Evolutionary conservation across 2,888 invertebrate species (phyloP), one percentile per base, ranked within the genome.

Genomic region (Chloromyia formosa): DNA sequence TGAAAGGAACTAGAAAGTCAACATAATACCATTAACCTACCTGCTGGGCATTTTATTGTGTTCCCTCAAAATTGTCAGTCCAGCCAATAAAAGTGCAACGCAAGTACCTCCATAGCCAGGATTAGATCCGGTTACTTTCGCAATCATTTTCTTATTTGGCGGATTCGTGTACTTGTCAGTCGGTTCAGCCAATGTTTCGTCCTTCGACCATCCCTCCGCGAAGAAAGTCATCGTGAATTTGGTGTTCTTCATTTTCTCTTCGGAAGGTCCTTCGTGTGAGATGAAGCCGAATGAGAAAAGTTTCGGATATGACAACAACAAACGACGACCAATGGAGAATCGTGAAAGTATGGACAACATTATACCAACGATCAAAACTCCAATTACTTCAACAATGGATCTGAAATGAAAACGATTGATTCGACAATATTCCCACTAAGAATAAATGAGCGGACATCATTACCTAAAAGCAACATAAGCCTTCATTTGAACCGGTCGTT

Each of bases 91-190:
- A 76, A 95, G 82, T 58, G 91, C 89, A 4, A 89, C 89, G 74
- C 93, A 92, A 0, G 96, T 96, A 9, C 92, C 89, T 1, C 94
- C 93, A 87, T 97, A 97, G 16, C 93, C 96, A 1, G 85, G 85
- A 80, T 85, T 85, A 1, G 81, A 80, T 20, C 84, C 85, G 1
- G 80, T 80, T 1, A 95, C 92, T 86, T 88, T 89, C 0, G 89
- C 91, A 53, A 88, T 87, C 56, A 94, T 83, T 64, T 85, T 87
- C 81, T 91, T 92, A 73, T 90, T 88, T 0, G 93, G 92, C 14
- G 88, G 86, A 14, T 87, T 87, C 1, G 79, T 81, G 64, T 81
- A 82, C 75, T 83, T 81, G 78, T 85, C 90, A 23, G 88, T 86
- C 42, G 88, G 85, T 76, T 90, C 89, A 0, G 86, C 80, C 61